Evolutionary conservation across 2,113 vertebrate species (phyloP).

Genomic region (Malaclemys terrapin): DNA sequence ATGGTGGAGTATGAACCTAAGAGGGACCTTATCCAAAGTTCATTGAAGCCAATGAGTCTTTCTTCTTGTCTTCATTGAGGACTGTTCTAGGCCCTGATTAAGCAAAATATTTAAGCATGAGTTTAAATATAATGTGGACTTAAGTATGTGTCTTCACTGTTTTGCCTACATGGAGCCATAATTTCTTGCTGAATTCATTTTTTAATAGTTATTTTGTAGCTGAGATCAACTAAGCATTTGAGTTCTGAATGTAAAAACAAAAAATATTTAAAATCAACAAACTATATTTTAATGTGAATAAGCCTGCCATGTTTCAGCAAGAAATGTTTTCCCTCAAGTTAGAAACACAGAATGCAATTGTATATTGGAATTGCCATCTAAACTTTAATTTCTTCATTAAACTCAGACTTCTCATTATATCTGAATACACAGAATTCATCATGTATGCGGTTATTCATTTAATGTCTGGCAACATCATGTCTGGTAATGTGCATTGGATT

Average conservation of each 20-base stretch:
- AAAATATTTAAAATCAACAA: neutral
- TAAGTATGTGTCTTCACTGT: neutral
- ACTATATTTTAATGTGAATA: neutral
- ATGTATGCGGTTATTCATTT: neutral
- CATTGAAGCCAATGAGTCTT: neutral
- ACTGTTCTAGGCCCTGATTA: neutral
- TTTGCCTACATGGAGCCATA: neutral
- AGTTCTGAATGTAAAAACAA: neutral
- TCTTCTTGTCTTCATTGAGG: neutral
- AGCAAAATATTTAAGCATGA: neutral
- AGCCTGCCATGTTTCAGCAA: constrained; percentile 10
- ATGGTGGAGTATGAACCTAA: neutral
- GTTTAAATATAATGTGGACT: neutral
- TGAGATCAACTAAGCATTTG: neutral
- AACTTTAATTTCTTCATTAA: constrained; percentile 12
- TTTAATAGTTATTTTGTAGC: neutral
- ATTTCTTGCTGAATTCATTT: neutral
- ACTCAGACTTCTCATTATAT: neutral
- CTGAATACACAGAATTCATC: constrained; percentile 1
- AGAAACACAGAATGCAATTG: constrained; percentile 33
- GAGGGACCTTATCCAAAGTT: neutral
- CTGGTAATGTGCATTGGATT: neutral
- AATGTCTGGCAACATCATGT: neutral
- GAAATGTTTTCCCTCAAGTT: constrained; percentile 18
- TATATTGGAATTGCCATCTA: neutral